These are phyloP conservation scores for Arctopsyche grandis DNA, from an alignment of 1,140 invertebrate genomes.

Conservation along the genomic window DNA sequence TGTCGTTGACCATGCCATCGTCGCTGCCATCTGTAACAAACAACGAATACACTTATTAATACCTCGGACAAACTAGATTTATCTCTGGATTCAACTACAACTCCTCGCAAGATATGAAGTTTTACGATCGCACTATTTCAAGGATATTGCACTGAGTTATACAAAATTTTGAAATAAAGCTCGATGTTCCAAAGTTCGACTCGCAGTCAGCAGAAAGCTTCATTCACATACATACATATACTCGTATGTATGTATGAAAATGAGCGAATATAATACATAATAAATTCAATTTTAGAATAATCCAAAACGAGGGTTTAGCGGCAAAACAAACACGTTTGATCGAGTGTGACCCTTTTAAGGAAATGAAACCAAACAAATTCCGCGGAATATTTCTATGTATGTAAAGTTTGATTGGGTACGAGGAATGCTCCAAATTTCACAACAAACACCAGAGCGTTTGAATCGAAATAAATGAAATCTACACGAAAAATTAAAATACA, in stretches of 20 bases:
- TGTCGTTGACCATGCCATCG: constrained; percentile 71
- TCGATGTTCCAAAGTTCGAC: no score
- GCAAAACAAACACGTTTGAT: constrained; percentile 28
- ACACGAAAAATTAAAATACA: no score
- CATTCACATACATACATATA: background rate
- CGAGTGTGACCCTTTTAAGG: constrained; percentile 26
- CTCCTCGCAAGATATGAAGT: no score
- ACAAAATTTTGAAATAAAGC: no score
- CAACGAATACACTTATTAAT: background rate
- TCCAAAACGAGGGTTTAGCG: background rate
- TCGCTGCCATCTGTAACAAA: constrained; percentile 70
- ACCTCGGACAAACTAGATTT: background rate
- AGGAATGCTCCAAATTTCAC: background rate
- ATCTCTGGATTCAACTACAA: no score
- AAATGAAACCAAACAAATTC: background rate
- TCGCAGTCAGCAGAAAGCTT: no score
- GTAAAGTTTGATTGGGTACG: background rate
- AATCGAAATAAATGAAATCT: background rate
- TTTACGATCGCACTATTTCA: no score
- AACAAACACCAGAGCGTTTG: background rate
- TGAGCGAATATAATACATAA: background rate
- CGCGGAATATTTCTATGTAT: background rate
- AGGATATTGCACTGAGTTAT: no score
- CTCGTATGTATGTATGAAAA: background rate
- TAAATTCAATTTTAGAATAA: background rate